Conservation (phyloP, 2,113 vertebrate genomes). For the Campylorhamphus procurvoides region DNA sequence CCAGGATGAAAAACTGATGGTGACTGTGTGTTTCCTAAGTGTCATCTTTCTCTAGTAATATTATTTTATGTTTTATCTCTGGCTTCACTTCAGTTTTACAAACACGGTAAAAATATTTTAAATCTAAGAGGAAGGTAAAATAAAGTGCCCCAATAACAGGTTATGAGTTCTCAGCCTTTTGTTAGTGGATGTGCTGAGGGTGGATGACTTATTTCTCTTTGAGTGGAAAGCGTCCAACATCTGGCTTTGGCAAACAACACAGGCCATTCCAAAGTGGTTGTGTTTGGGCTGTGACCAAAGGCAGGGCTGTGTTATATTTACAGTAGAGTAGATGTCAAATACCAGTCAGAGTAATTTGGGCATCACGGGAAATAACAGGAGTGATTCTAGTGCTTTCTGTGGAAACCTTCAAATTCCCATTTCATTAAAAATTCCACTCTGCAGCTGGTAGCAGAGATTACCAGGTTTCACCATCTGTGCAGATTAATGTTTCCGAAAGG, state of each 20-base stretch:
- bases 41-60: not conserved
- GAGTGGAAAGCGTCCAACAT: not conserved
- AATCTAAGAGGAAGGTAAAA: not conserved
- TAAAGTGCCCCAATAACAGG: not conserved
- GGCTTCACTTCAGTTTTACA: not conserved
- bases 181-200: not conserved
- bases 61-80: not conserved
- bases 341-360: constrained; percentile 67
- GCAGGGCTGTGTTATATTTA: not conserved
- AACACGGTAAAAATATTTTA: not conserved
- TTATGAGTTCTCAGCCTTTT: not conserved
- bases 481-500: constrained; percentile 82
- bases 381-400: constrained; percentile 73
- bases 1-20: not conserved
- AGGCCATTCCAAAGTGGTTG: not conserved
- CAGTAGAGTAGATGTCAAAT: constrained; percentile 48
- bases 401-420: constrained; percentile 81
- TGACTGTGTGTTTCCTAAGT: not conserved
- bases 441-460: constrained; percentile 84
- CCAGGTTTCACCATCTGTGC: constrained; percentile 81
- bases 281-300: not conserved
- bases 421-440: constrained; percentile 83
- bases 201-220: not conserved
- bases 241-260: not conserved
- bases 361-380: constrained; percentile 62